phyloP scores from a whole-genome alignment of 2,113 vertebrate genomes.

The Noturus placidus region DNA sequence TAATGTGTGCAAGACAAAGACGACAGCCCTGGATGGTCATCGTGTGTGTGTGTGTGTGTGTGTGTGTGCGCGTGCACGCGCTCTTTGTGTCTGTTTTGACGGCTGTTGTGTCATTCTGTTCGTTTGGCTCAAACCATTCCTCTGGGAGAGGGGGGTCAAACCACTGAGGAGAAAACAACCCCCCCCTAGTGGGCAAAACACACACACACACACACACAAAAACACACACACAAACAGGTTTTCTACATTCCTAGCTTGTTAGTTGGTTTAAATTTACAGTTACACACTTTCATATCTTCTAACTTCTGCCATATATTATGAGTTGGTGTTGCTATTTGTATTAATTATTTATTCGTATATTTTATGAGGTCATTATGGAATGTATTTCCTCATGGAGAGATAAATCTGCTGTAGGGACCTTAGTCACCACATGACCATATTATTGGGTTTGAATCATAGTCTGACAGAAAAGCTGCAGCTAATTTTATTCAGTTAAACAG shows the following conservation, averaged over 20 bases:
- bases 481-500: neutral
- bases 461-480: neutral
- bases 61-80: constrained; percentile 27
- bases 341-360: neutral
- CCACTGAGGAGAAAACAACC: constrained; percentile 34
- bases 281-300: neutral
- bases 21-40: constrained; percentile 21
- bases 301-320: neutral
- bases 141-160: constrained; percentile 28
- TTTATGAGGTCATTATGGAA: neutral
- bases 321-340: neutral
- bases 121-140: constrained; percentile 46
- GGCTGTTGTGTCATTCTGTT: constrained; percentile 59
- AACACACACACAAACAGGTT: neutral
- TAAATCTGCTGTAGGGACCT: neutral
- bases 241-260: neutral
- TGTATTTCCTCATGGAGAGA: neutral
- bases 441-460: neutral
- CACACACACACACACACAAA: neutral
- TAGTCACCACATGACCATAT: neutral
- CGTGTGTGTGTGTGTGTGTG: constrained; percentile 5
- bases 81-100: constrained; percentile 60
- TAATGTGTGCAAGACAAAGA: constrained; percentile 49
- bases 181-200: constrained; percentile 58
- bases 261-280: neutral